Evolutionary conservation across 2,797 vertebrate species (phyloP), one percentile per base, ranked within the genome.

Genomic region (Bothrops alternatus): DNA sequence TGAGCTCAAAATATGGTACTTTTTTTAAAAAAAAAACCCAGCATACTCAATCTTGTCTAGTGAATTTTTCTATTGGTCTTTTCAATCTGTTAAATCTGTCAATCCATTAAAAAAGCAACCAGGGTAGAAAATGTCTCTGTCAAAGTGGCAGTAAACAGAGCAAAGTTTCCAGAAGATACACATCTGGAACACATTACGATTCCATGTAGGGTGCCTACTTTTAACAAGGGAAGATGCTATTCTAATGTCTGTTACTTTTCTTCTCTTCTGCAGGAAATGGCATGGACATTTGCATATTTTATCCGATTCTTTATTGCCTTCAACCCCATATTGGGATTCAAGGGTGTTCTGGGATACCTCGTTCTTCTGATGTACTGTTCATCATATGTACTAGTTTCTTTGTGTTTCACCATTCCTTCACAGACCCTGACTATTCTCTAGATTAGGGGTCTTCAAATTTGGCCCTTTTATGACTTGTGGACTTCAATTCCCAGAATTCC

Each of bases 251-350:
- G 63, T 61, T 91, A 12, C 18, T 86, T 37, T 28, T 23, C 25
- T 61, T 63, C 42, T 86, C 11, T 63, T 86, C 23, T n/a, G 25
- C 93, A 99, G 98, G 98, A 99, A 96, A 69, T 99, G 90, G 95
- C 96, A n/a, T 99, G 98, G 98, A 97, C 96, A 91, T 13, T 97
- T 94, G 97, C 97, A 6, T 99, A 97, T 96, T 98, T 99, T 78
- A 14, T 96, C 78, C 98, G 98, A 18, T 96, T 97, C 95, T 95
- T 97, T 94, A 94, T 94, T 89, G 98, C 96, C 57, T 99, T 97
- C 2, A 10, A 94, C 37, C 98, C 98, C 0, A 93, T 98, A 93
- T 96, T 98, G 63, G 98, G 98, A 5, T 2, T 98, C 61, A 95
- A 97, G 58, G 98, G 98, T 93, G 94, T 98, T 2, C 12, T 98